phyloP scores from a whole-genome alignment of 2,888 invertebrate species.

The Cantharis nigra region DNA sequence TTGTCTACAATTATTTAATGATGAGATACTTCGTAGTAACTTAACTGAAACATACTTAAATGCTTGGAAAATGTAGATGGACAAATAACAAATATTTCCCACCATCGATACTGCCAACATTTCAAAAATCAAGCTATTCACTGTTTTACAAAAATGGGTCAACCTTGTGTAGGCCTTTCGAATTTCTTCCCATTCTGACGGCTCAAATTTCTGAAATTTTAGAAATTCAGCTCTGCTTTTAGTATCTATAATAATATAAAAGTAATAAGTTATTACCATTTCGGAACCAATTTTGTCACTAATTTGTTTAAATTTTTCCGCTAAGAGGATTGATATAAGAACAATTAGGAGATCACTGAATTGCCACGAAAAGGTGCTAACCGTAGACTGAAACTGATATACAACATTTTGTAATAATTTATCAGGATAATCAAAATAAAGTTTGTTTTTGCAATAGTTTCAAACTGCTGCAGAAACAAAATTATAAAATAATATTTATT shows the following conservation, averaged over 20 bases:
- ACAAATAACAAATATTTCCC: neutral
- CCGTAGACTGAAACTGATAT: conserved; percentile 7
- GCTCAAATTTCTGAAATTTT: neutral
- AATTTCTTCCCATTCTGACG: neutral
- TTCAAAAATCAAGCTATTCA: neutral
- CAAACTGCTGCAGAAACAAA: too few relatives aligned
- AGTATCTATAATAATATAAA: neutral
- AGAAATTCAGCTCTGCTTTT: neutral
- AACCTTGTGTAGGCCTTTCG: neutral
- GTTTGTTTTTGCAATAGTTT: too few relatives aligned
- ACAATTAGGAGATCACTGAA: conserved; percentile 22
- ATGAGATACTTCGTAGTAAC: neutral
- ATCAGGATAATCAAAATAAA: too few relatives aligned
- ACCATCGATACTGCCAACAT: neutral
- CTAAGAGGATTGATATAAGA: conserved; percentile 15
- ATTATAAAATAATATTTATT: neutral
- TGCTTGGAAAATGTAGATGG: neutral
- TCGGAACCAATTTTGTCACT: neutral
- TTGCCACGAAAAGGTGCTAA: conserved; percentile 23
- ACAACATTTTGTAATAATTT: neutral
- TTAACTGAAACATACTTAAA: neutral
- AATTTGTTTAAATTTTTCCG: conserved; percentile 23
- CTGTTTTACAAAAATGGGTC: neutral
- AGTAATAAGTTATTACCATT: neutral
- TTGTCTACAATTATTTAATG: neutral